A percentile compares a stretch with the other conserved stretches of the same genome.
These are phyloP conservation scores for Ganaspis sp. DNA, from an alignment of 1,140 invertebrate genomes.

Conservation along the genomic window DNA sequence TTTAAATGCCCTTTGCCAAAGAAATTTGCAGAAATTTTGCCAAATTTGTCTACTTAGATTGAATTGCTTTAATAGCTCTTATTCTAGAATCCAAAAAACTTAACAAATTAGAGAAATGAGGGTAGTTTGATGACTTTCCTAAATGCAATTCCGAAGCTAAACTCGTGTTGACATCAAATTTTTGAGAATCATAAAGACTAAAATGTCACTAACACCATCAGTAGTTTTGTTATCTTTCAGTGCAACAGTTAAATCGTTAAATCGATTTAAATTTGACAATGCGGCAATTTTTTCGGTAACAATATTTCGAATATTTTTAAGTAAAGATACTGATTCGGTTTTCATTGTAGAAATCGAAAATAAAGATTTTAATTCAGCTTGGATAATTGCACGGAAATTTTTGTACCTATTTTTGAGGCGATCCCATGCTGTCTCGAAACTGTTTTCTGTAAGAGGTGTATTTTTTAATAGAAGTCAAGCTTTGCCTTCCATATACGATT, in stretches of 20 bases:
- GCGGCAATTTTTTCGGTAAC: neutral
- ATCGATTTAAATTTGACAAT: neutral
- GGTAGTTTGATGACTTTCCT: neutral
- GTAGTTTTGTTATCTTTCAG: neutral
- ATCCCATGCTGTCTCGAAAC: neutral
- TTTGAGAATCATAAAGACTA: neutral
- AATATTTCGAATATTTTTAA: neutral
- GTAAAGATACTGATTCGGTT: neutral
- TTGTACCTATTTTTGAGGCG: neutral
- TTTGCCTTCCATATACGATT: too few species aligned
- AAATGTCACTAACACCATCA: constrained; percentile 28
- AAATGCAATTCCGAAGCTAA: neutral
- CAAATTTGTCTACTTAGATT: neutral
- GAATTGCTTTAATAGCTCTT: neutral
- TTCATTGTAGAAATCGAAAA: neutral
- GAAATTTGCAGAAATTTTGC: neutral
- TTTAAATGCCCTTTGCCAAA: neutral
- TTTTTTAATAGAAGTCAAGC: too few species aligned
- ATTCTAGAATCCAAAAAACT: neutral
- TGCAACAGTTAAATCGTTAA: neutral
- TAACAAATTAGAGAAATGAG: neutral
- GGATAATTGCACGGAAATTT: neutral
- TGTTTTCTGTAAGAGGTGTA: neutral
- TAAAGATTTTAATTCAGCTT: neutral
- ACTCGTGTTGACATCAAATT: neutral